phyloP scores from a whole-genome alignment of 1,140 invertebrate species.

The Drosophila ohnishii region DNA sequence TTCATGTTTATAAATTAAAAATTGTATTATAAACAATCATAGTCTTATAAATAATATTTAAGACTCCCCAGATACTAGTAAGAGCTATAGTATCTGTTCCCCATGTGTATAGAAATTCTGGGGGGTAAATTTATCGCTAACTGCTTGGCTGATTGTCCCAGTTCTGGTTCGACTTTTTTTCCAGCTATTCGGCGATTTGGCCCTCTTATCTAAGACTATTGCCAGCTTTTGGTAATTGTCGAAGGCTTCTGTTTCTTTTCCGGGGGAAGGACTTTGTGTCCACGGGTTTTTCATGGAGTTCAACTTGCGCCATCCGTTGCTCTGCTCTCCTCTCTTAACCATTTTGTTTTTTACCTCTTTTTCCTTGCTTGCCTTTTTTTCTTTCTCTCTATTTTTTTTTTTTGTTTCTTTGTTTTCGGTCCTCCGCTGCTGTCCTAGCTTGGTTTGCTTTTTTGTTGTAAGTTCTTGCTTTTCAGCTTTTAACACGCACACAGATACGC shows the following conservation, averaged over 20 bases:
- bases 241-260: slow-evolving; percentile 19
- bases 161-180: slow-evolving; percentile 30
- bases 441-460: slow-evolving; percentile 30
- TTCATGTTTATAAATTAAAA: neutral
- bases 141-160: slow-evolving; percentile 44
- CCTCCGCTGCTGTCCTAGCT: slow-evolving; percentile 20
- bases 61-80: neutral
- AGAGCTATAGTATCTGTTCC: neutral
- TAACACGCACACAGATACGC: slow-evolving; percentile 64
- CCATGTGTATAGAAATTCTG: slow-evolving; percentile 9
- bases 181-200: slow-evolving; percentile 14
- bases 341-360: slow-evolving; percentile 19
- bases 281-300: slow-evolving; percentile 18
- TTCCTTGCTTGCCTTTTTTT: slow-evolving; percentile 12
- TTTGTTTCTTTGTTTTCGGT: slow-evolving; percentile 21
- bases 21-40: no score
- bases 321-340: neutral
- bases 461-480: slow-evolving; percentile 70
- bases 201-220: slow-evolving; percentile 43
- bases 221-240: slow-evolving; percentile 44
- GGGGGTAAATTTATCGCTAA: slow-evolving; percentile 43
- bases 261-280: slow-evolving; percentile 11
- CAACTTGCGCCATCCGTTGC: slow-evolving; percentile 1
- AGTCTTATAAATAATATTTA: no score
- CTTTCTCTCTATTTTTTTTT: slow-evolving; percentile 6